A percentile compares a stretch with the other conserved stretches of the same genome.
Evolutionary conservation across 2,797 vertebrate species (phyloP).

Genomic region (Onychomys arenicola): DNA sequence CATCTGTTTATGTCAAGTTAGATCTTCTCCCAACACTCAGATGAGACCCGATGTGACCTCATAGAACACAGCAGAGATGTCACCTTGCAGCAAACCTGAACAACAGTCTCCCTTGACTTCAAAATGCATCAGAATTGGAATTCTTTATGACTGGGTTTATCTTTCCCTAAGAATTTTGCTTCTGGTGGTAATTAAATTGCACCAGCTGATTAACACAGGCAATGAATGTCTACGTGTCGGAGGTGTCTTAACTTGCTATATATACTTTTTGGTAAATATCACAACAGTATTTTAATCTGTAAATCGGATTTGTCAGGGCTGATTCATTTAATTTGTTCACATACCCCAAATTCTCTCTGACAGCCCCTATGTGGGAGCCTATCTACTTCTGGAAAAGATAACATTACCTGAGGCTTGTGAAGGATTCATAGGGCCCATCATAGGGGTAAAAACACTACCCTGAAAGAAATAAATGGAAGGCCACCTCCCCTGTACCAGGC

Average conservation of each 20-base stretch:
- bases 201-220: constrained; percentile 77
- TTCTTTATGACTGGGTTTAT: constrained; percentile 80
- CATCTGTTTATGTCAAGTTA: constrained; percentile 83
- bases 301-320: constrained; percentile 85
- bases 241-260: constrained; percentile 83
- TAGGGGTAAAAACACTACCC: constrained; percentile 72
- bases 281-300: constrained; percentile 85
- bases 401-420: constrained; percentile 82
- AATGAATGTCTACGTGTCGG: constrained; percentile 75
- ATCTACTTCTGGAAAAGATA: constrained; percentile 82
- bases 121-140: constrained; percentile 67
- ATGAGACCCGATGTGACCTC: constrained; percentile 81
- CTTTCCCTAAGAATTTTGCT: constrained; percentile 79
- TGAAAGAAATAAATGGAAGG: constrained; percentile 76
- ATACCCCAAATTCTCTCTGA: constrained; percentile 84
- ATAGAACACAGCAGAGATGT: constrained; percentile 73
- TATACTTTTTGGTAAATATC: constrained; percentile 85
- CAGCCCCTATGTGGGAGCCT: constrained; percentile 77
- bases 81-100: constrained; percentile 83
- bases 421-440: constrained; percentile 79
- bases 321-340: constrained; percentile 82
- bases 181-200: constrained; percentile 76
- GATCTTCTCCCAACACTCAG: constrained; percentile 75
- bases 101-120: constrained; percentile 70
- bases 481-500: constrained; percentile 69